Base-by-base conservation (phyloP, 2,113 vertebrate species). In the Nothobranchius furzeri region DNA sequence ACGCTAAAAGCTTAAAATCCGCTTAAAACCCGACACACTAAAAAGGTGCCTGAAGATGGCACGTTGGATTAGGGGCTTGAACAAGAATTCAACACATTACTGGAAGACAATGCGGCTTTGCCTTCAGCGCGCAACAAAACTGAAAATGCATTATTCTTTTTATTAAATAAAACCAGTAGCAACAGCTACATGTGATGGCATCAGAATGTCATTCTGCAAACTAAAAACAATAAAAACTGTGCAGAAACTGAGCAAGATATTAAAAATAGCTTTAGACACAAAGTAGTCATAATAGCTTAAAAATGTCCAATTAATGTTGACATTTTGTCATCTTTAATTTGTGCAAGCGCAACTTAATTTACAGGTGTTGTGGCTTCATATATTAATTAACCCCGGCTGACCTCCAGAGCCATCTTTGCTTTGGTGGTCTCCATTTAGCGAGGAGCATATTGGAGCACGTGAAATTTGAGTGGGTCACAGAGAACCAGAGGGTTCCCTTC, bases 401-500 rank as follows among this genome's bases (percentile, higher is more conserved):
- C 15, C 48, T 47, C 47, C 24, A 4, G 45, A 49, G 60, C 57
- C 58, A 60, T 25, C 47, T 68, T 72, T 43, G 56, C 71, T 74
- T 40, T 60, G 43, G 24, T 64, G 66, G 64, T 54, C 25, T 24
- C 75, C 45, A 53, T 76, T 57, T 54, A 42, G 36, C 59, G 54
- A 7, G 12, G 7, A 75, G 70, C 54, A n/a, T 70, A 75, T 70
- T 64, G 62, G 67, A 66, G 12, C 60, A 9, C 70, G 64, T 45
- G 43, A 68, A 52, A 12, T 64, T 76, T 73, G 76, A 72, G 25
- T 67, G 59, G 69, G 56, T 72, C 68, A 65, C 47, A 54, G 51
- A 58, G 67, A 60, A 65, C 53, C 11, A 60, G 69, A 36, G 60
- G 12, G 60, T 75, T 62, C 46, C 77, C 81, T 84, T 75, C 81